Percentiles rank a stretch among this genome's conserved stretches.
Evolutionary conservation across 1,140 invertebrate species (phyloP).

Genomic region (Leptestheria dahalacensis): DNA sequence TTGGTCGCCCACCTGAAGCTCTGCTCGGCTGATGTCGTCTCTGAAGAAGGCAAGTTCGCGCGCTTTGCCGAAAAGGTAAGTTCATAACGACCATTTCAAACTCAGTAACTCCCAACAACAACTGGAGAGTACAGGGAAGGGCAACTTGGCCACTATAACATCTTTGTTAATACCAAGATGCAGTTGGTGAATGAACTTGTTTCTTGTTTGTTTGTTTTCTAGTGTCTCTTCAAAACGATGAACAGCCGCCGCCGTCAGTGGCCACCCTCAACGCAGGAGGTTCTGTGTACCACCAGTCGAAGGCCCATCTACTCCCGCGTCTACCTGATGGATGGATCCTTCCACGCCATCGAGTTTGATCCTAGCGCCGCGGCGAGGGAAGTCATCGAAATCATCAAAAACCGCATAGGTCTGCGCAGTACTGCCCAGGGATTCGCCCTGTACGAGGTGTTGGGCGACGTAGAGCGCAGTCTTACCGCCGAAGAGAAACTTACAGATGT

Average conservation of each 20-base stretch:
- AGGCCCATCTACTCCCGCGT: constrained; percentile 80
- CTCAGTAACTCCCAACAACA: constrained; percentile 2
- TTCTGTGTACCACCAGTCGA: constrained; percentile 79
- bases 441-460: constrained; percentile 61
- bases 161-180: too few relatives aligned
- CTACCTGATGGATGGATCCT: constrained; percentile 76
- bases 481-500: constrained; percentile 87
- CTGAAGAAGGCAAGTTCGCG: constrained; percentile 88
- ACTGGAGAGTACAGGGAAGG: too few relatives aligned
- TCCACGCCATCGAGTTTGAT: constrained; percentile 87
- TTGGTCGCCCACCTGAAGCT: constrained; percentile 78
- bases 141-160: too few relatives aligned
- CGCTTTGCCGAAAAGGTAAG: constrained; percentile 76
- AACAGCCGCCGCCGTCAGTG: constrained; percentile 72
- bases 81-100: constrained; percentile 6
- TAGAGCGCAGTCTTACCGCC: constrained; percentile 61
- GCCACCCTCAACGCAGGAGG: constrained; percentile 85
- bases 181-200: constrained; percentile 12
- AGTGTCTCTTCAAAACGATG: constrained; percentile 68
- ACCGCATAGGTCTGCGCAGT: constrained; percentile 76
- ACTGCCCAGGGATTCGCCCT: constrained; percentile 63
- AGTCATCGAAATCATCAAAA: constrained; percentile 72
- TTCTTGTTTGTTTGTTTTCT: constrained; percentile 20
- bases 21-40: constrained; percentile 72
- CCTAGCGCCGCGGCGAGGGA: constrained; percentile 83